Evolutionary conservation across 2,888 invertebrate species (phyloP), one percentile per base, ranked within the genome.

Genomic region (Netelia melanura): DNA sequence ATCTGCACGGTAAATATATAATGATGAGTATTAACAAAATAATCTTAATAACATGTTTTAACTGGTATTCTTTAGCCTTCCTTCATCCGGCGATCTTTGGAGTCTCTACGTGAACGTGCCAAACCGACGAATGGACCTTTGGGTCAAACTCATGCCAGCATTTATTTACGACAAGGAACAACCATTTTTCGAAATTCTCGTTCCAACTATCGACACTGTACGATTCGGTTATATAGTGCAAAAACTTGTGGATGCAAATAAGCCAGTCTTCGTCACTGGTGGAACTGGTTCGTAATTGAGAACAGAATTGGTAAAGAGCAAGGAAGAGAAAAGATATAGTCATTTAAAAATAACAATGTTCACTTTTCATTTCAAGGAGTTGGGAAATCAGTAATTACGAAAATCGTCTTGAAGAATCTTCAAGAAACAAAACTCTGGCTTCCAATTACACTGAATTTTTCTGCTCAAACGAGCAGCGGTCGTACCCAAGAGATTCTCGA

Each of bases 181-280:
- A 38, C 97, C 98, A 0, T 98, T 98, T 94, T 98, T 98, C 91
- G 98, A 98, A 91, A 97, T 98, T 91, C 94, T 98, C 9, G 98
- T 98, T 9, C 98, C 98, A 0, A 98, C 98, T 0, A 96, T 96
- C n/a, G 98, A 98, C 91, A 98, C 98, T 0, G 97, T 98, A 0
- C 95, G 98, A 89, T 98, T 97, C 91, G 97, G 98, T 79, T 98
- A 96, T 91, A 93, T 98, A 61, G 96, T 97, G 94, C 96, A 97
- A 89, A 96, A 97, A 89, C 94, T 98, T 11, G 95, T 98, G 17
- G 94, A 95, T 9, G 95, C 96, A 1, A 95, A 96, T 48, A 96
- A 96, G 89, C 97, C 98, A 0, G 97, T 98, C 9, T 95, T 98
- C 94, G 96, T 97, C 87, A 98, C 98, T n/a, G 98, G 98, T n/a